Base-by-base conservation (phyloP, 2,888 invertebrate species). In the Odontocolon sp. region DNA sequence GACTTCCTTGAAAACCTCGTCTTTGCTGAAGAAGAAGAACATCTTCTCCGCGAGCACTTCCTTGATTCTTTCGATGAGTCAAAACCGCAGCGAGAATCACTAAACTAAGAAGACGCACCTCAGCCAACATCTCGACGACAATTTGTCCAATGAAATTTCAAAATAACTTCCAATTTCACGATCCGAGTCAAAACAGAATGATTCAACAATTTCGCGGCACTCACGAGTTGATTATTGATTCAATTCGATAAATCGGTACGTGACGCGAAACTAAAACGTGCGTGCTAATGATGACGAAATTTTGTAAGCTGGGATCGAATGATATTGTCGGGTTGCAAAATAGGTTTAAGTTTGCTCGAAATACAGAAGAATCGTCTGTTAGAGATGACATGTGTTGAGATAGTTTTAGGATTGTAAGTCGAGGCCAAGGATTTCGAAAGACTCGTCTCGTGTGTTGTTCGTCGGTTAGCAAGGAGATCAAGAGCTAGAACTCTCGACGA, bases 1-100 rank as follows among this genome's bases (percentile, higher is more conserved):
- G 86, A 61, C 86, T 87, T 26, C 86, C 87, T 52, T 76, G 78
- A 59, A 77, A 80, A 28, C 77, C 79, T 31, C 71, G 79, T 50
- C 80, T 80, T 36, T 80, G 67, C 42, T 77, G 66, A 6, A 74
- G 52, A 26, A 72, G 57, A 3, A 79, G 64, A 26, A 79, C 79
- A 50, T 80, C 81, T 28, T 81, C 81, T 68, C 81, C 74, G 21
- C 75, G 69, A 5, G 76, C 81, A 47, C 64, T 71, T 23, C 69
- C 69, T 26, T 76, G 78, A 70, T 78, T 61, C 50, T 73, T 80
- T 4, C 68, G 76, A 9, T 80, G 66, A 5, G 64, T 76, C 52
- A 80, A 42, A 9, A 80, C 47, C 26, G 54, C 56, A 2, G 33
- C 16, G 5, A 72, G 3, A 2, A 69, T 8, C 42, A 77, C 59